Percentiles rank a stretch among this genome's conserved stretches.
Conservation (phyloP, 2,888 invertebrate species). For the Phasia obesa region DNA sequence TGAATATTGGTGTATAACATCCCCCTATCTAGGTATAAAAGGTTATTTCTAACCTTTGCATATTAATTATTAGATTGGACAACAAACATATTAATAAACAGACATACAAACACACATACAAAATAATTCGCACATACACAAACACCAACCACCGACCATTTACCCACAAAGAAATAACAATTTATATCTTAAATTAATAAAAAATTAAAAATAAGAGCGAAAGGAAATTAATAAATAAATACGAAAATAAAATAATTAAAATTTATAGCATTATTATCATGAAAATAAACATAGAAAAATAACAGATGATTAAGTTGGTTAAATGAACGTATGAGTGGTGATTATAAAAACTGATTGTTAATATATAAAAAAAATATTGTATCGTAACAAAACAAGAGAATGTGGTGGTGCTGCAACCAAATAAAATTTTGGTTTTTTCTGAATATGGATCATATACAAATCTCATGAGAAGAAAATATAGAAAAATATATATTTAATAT, state of each 20-base stretch:
- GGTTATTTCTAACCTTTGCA: too few relatives aligned
- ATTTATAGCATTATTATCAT: not conserved
- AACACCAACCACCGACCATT: not conserved
- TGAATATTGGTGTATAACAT: too few relatives aligned
- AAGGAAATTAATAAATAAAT: constrained; percentile 23
- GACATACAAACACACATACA: not conserved
- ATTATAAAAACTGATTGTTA: constrained; percentile 14
- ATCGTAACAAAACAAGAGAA: constrained; percentile 9
- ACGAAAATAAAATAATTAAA: constrained; percentile 32
- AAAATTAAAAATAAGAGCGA: constrained; percentile 14
- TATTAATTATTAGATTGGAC: too few relatives aligned
- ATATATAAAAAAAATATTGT: not conserved
- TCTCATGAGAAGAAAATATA: constrained; percentile 36
- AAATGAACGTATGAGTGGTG: constrained; percentile 30
- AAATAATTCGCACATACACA: not conserved
- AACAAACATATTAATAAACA: too few relatives aligned
- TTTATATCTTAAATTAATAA: constrained; percentile 24
- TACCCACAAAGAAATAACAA: constrained; percentile 5
- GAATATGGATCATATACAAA: constrained; percentile 42
- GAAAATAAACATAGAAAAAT: not conserved
- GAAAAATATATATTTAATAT: not conserved
- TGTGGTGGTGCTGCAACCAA: constrained; percentile 32
- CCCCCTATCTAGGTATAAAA: too few relatives aligned
- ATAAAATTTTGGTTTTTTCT: constrained; percentile 16
- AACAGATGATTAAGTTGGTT: constrained; percentile 4